Conservation (phyloP, 2,113 vertebrate genomes). For the Solea senegalensis region DNA sequence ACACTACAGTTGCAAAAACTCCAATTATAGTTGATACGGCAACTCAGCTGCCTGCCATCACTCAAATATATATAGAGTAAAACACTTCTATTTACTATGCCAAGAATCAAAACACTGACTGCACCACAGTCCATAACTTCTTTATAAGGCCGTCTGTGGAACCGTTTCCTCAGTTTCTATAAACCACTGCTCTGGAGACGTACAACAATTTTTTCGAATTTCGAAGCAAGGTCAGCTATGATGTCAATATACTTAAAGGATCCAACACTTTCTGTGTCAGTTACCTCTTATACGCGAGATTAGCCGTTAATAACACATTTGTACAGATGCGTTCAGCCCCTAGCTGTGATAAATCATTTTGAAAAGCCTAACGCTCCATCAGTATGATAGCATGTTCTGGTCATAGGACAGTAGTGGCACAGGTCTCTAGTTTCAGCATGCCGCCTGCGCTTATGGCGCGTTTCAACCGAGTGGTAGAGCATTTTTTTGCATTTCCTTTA, state of each 20-base stretch:
- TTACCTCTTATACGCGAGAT: no score
- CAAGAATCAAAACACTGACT: conserved; percentile 13
- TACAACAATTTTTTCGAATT: neutral
- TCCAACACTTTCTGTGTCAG: neutral
- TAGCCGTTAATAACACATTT: no score
- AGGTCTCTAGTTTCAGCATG: no score
- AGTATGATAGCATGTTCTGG: no score
- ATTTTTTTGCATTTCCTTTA: no score
- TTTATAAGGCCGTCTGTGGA: neutral
- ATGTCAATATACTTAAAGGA: conserved; percentile 3
- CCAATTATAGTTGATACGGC: conserved; percentile 20
- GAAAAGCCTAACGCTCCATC: no score
- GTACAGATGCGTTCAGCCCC: no score
- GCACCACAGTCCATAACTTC: neutral
- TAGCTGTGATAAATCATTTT: no score
- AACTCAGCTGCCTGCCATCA: conserved; percentile 5
- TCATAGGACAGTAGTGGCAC: no score
- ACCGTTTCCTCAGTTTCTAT: neutral
- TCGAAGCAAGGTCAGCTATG: conserved; percentile 11
- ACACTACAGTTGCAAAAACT: conserved; percentile 34
- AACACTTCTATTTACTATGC: neutral
- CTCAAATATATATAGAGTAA: neutral
- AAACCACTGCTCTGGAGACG: neutral
- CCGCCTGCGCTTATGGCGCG: no score
- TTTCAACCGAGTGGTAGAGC: no score